These are phyloP conservation scores for Creontiades dilutus DNA, from an alignment of 2,888 invertebrate species.

Conservation along the genomic window DNA sequence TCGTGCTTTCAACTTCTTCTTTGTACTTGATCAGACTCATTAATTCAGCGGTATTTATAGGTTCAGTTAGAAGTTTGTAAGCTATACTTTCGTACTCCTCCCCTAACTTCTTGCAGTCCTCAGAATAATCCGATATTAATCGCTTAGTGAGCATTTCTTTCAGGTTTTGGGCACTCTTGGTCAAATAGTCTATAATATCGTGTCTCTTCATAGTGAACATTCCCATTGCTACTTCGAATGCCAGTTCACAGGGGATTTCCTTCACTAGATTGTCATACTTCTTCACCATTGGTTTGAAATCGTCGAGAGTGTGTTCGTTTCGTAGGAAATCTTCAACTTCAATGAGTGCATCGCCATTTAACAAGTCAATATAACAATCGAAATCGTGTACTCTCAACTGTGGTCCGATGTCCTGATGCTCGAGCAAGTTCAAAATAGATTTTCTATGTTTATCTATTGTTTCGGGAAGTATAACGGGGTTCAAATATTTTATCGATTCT, in stretches of 20 bases:
- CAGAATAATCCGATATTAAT: conserved; percentile 90
- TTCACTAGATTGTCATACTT: conserved; percentile 79
- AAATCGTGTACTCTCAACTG: conserved; percentile 86
- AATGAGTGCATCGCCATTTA: conserved; percentile 82
- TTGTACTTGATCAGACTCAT: conserved; percentile 91
- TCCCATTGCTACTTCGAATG: conserved; percentile 87
- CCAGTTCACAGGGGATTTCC: conserved; percentile 80
- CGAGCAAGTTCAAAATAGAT: conserved; percentile 83
- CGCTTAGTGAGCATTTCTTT: conserved; percentile 85
- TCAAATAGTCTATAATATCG: conserved; percentile 86
- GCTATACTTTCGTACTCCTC: conserved; percentile 91
- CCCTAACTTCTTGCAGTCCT: conserved; percentile 86
- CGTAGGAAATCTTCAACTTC: conserved; percentile 85
- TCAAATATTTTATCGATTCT: conserved; percentile 70
- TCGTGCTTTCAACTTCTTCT: conserved; percentile 85
- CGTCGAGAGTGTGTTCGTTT: conserved; percentile 83
- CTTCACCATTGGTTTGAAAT: conserved; percentile 78
- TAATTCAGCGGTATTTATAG: conserved; percentile 90
- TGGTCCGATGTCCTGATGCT: conserved; percentile 87
- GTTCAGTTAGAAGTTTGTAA: conserved; percentile 87
- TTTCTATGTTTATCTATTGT: conserved; percentile 83
- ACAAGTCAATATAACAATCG: conserved; percentile 87
- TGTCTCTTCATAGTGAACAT: conserved; percentile 91
- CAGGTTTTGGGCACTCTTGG: conserved; percentile 84
- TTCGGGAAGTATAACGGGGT: conserved; percentile 86